A percentile compares a stretch with the other conserved stretches of the same genome.
phyloP scores from a whole-genome alignment of 2,113 vertebrate genomes.

The Toxostoma redivivum region DNA sequence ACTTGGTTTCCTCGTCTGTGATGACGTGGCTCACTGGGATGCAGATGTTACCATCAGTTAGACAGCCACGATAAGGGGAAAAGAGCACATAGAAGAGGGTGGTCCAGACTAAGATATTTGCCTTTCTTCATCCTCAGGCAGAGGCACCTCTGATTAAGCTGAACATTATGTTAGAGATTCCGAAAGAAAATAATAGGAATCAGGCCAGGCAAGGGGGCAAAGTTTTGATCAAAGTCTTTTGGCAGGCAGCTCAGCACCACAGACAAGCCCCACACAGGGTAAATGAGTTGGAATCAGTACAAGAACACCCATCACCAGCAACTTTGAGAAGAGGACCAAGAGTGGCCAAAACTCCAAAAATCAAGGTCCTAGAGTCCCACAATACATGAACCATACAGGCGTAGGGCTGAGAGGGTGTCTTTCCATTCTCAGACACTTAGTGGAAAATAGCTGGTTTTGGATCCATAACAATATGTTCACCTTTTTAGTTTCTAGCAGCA shows the following conservation, averaged over 20 bases:
- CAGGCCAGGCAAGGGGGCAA: not conserved
- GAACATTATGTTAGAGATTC: not conserved
- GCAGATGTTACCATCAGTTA: not conserved
- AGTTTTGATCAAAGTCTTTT: not conserved
- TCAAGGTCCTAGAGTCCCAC: not conserved
- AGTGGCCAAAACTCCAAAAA: not conserved
- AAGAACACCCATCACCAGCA: not conserved
- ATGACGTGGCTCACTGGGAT: not conserved
- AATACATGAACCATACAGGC: too few relatives aligned
- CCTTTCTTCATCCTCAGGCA: not conserved
- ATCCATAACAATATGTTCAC: not conserved
- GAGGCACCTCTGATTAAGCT: not conserved
- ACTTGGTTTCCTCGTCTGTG: not conserved
- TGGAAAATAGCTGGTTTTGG: not conserved
- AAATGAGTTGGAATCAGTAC: not conserved
- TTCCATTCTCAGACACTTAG: not conserved
- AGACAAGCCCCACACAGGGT: not conserved
- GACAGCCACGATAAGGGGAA: fast-evolving
- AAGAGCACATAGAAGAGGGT: not conserved
- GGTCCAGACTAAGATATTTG: not conserved
- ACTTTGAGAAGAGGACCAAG: not conserved
- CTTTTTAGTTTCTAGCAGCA: not conserved
- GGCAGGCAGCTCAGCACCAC: not conserved
- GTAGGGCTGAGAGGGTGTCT: not conserved
- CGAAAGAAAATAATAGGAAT: not conserved